Evolutionary conservation across 2,797 vertebrate genomes (phyloP).

Genomic region (Coregonus suidteri): DNA sequence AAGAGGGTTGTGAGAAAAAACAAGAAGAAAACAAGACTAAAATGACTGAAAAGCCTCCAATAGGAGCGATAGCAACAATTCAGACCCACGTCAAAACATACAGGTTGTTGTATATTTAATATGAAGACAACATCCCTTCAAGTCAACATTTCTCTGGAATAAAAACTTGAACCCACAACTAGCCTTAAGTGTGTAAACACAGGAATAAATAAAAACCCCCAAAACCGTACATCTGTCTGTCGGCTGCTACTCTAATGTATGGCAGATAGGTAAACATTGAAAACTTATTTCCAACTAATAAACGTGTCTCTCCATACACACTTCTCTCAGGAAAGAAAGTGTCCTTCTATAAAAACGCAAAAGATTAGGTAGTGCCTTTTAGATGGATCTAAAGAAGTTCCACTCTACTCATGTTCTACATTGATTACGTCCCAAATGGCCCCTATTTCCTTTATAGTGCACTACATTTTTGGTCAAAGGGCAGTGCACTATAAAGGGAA

Average conservation of each 20-base stretch:
- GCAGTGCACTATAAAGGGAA: neutral
- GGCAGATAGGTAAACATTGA: conserved; percentile 72
- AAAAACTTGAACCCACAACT: conserved; percentile 66
- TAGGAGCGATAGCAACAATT: conserved; percentile 74
- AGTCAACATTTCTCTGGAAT: conserved; percentile 65
- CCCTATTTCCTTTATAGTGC: neutral
- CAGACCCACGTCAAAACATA: conserved; percentile 77
- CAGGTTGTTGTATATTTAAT: conserved; percentile 68
- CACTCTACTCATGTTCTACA: neutral
- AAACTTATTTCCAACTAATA: conserved; percentile 43
- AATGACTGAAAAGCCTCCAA: conserved; percentile 64
- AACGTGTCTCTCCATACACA: conserved; percentile 48
- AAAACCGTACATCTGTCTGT: conserved; percentile 61
- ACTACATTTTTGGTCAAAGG: neutral
- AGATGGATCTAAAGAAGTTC: neutral
- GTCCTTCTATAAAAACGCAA: conserved; percentile 21
- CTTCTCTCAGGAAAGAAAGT: no score
- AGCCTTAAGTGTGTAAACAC: conserved; percentile 39
- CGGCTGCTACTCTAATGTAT: conserved; percentile 39
- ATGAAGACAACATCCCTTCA: conserved; percentile 74
- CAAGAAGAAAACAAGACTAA: no score
- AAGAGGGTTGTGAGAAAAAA: neutral
- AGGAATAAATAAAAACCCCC: conserved; percentile 55
- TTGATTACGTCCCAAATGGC: neutral
- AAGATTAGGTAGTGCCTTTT: neutral